Evolutionary conservation across 2,113 vertebrate species (phyloP), one percentile per base, ranked within the genome.

Genomic region (Megaceryle maxima): DNA sequence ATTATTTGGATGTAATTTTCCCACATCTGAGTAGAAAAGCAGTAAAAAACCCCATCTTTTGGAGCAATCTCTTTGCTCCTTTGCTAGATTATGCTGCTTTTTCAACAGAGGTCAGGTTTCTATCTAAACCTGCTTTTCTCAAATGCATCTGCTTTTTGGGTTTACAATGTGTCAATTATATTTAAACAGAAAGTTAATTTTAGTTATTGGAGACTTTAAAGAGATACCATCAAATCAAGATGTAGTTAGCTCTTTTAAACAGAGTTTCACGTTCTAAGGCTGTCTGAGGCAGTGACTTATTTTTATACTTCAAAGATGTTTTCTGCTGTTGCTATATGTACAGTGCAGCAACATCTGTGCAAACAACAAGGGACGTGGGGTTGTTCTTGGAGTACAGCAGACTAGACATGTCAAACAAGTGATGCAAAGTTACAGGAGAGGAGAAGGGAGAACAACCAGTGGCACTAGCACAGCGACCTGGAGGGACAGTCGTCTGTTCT

Each of bases 401-500:
- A 48, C 26, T 20, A 79, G 25, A 16, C 22, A 4, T 33, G 35
- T 63, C 35, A 28, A 51, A 63, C 33, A 59, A 79, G 20, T 28
- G 43, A 63, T 57, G 43, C 12, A 41, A 18, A 74, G 55, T 41
- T 69, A 11, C 9, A 57, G 51, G 57, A 87, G n/a, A 64, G 48
- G 43, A 29, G 50, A 60, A 79, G 41, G 39, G 26, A 68, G 26
- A 62, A 18, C 15, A 48, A 73, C 46, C 17, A 43, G 73, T 21
- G 59, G 24, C 33, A 48, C 28, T 37, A 22, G 55, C 18, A 39
- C 22, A 29, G 64, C 1, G 10, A 64, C 22, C 12, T 9, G 43
- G 16, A 9, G 11, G 15, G 9, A 2, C 20, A 10, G 0, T 43
- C 3, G 0, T 53, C 44, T 51, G 18, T 33, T 35, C 39, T 22